A percentile compares a stretch with the other conserved stretches of the same genome.
Evolutionary conservation across 2,797 vertebrate species (phyloP).

Genomic region (Gymnodraco acuticeps): DNA sequence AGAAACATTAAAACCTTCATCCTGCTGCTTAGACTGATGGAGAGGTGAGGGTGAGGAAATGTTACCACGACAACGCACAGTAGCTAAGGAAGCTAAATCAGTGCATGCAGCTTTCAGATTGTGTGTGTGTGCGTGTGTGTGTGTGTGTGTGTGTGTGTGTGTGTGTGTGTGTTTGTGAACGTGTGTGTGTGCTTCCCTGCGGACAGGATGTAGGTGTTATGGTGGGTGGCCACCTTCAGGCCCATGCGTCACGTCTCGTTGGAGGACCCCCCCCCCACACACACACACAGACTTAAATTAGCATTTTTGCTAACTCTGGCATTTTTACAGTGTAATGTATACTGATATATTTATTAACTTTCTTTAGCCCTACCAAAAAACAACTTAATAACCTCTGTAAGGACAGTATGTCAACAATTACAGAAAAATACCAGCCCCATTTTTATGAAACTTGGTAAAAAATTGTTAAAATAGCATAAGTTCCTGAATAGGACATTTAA

Average conservation of each 20-base stretch:
- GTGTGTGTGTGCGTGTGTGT: constrained; percentile 3
- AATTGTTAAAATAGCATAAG: no score
- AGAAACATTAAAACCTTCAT: not conserved
- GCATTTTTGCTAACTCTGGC: no score
- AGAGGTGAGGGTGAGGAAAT: constrained; percentile 68
- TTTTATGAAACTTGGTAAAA: no score
- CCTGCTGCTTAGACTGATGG: constrained; percentile 46
- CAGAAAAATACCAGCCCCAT: no score
- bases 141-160: constrained; percentile 17
- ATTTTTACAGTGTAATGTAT: no score
- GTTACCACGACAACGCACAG: constrained; percentile 74
- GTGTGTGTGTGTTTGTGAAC: constrained; percentile 10
- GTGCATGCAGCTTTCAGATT: constrained; percentile 51
- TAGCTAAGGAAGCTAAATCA: constrained; percentile 80
- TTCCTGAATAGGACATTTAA: no score
- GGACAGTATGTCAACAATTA: no score
- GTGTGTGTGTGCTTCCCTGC: constrained; percentile 35
- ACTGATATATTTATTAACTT: no score
- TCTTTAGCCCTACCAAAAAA: no score
- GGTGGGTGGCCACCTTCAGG: constrained; percentile 62
- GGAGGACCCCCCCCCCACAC: constrained; percentile 20
- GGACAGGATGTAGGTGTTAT: constrained; percentile 60
- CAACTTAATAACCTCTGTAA: no score
- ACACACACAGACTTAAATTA: no score
- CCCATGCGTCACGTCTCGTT: constrained; percentile 42